Evolutionary conservation across 2,888 invertebrate species (phyloP), one percentile per base, ranked within the genome.

Genomic region (Notocelia uddmanniana): DNA sequence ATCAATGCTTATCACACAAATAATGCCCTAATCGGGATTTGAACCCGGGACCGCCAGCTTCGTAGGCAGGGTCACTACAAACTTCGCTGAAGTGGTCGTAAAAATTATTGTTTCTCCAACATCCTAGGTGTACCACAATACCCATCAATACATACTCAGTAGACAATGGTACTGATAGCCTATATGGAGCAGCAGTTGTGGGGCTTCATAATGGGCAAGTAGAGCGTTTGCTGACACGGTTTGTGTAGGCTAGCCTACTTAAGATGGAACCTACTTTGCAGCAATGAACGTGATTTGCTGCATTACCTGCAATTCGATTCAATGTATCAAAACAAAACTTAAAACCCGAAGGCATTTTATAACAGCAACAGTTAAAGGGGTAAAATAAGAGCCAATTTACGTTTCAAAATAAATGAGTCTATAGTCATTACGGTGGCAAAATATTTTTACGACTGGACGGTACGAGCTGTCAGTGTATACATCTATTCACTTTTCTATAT

Each of bases 211-310:
- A 54, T 64, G 34, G 31, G 37, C 64, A 64, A 64, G 34, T 64
- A 21, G 64, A 64, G 52, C 64, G 64, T 23, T 64, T 54, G 52
- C 64, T 64, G 64, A 54, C 64, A 64, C 64, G 52, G 52, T 54
- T 64, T 37, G 52, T 62, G 62, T 54, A 13, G 62, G 50, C 62
- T 63, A 63, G 31, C 52, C 64, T 54, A 64, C 64, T 64, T 63
- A 54, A 64, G 64, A 64, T 52, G 34, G 21, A 54, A 45, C 19
- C 64, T 52, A 34, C 21, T 37, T 21, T 54, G 63, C 21, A 64
- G 52, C 9, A 37, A 45, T 62, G 26, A 48, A 26, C 26, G 26
- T 62, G 60, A 62, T 62, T 62, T 48, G 9, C 26, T 62, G 55
- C 31, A 57, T 31, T 31, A 1, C 23, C 48, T 54, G 54, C 18